Conservation (phyloP, 2,797 vertebrate genomes). For the Alectoris magna region DNA sequence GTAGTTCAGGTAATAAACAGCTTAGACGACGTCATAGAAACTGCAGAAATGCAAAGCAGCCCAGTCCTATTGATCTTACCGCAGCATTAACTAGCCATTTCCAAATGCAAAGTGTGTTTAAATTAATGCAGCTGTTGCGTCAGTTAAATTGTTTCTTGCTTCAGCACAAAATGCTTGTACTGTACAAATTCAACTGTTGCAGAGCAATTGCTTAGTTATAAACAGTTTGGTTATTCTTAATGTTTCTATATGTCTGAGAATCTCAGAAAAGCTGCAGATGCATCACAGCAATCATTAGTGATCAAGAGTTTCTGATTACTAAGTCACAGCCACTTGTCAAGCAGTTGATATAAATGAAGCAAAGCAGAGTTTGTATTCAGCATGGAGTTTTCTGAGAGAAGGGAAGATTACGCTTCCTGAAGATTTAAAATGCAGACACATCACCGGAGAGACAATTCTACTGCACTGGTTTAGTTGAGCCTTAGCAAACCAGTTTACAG, state of each 20-base stretch:
- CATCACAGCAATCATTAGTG: constrained; percentile 52
- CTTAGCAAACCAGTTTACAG: background rate
- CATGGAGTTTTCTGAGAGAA: constrained; percentile 51
- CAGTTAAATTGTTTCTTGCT: constrained; percentile 41
- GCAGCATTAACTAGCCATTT: background rate
- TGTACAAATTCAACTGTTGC: constrained; percentile 48
- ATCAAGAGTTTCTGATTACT: constrained; percentile 71
- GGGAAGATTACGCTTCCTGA: background rate
- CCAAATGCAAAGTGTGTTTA: background rate
- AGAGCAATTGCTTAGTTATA: constrained; percentile 62
- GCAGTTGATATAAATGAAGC: constrained; percentile 47
- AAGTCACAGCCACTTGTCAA: constrained; percentile 60
- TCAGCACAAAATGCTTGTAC: constrained; percentile 55
- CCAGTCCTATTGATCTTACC: background rate
- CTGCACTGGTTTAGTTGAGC: background rate
- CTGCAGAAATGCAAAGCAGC: constrained; percentile 19
- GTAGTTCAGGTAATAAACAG: background rate
- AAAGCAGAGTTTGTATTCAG: constrained; percentile 34
- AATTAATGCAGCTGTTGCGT: constrained; percentile 11
- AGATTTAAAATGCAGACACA: background rate
- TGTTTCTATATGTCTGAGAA: constrained; percentile 28
- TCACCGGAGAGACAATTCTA: background rate
- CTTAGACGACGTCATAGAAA: background rate
- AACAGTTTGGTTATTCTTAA: constrained; percentile 47
- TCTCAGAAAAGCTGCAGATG: constrained; percentile 37